Conservation (phyloP, 2,797 vertebrate genomes). For the Trachurus trachurus region DNA sequence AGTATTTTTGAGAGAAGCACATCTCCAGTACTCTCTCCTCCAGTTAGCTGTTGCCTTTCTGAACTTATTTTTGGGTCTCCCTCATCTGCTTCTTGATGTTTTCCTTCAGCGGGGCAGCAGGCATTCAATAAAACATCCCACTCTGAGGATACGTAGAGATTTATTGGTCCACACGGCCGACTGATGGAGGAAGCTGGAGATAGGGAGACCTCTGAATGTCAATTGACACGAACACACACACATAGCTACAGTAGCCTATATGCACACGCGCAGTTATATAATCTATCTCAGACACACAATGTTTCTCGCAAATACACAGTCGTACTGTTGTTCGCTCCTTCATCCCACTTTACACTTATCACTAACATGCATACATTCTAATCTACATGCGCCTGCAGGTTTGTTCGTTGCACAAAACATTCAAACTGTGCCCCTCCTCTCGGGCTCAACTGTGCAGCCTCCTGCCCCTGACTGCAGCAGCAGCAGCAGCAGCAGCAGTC, state of each 20-base stretch:
- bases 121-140: slow-evolving; percentile 56
- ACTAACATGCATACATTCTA: slow-evolving; percentile 11
- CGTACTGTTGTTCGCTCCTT: slow-evolving; percentile 3
- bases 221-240: slow-evolving; percentile 40
- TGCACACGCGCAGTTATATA: background rate
- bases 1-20: slow-evolving; percentile 29
- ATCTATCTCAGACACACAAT: slow-evolving; percentile 17
- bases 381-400: slow-evolving; percentile 34
- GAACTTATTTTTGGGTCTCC: slow-evolving; percentile 30
- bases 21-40: slow-evolving; percentile 1
- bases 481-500: too few relatives aligned
- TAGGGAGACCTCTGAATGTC: slow-evolving; percentile 61
- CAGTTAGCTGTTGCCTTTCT: slow-evolving; percentile 16
- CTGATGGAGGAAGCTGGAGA: slow-evolving; percentile 44
- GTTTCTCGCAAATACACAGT: slow-evolving; percentile 36
- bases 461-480: too few relatives aligned
- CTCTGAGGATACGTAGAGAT: slow-evolving; percentile 50
- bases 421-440: too few relatives aligned
- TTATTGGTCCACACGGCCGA: slow-evolving; percentile 56
- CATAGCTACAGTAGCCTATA: too few relatives aligned
- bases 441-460: too few relatives aligned
- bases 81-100: slow-evolving; percentile 45
- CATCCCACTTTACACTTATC: slow-evolving; percentile 17
- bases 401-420: too few relatives aligned
- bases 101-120: slow-evolving; percentile 19